These are phyloP conservation scores for Myotis yumanensis DNA, from an alignment of 2,113 vertebrate species.

Conservation along the genomic window DNA sequence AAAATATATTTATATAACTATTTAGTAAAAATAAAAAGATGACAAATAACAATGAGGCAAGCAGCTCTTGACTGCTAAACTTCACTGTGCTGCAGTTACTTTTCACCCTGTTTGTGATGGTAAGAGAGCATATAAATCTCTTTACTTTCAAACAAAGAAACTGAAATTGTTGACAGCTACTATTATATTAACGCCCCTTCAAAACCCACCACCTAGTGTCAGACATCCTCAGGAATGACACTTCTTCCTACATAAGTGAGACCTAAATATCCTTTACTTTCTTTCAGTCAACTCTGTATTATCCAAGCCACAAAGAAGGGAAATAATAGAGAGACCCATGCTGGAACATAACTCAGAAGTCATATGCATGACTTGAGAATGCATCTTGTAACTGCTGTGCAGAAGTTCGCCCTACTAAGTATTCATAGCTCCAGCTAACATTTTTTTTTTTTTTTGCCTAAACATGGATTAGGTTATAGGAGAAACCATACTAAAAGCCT, in stretches of 20 bases:
- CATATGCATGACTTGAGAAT: background rate
- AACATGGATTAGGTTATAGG: background rate
- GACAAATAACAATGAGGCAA: background rate
- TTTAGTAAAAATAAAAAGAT: conserved; percentile 42
- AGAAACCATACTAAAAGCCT: background rate
- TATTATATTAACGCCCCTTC: conserved; percentile 16
- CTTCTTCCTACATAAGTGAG: conserved; percentile 32
- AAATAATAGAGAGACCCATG: background rate
- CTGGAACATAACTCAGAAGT: background rate
- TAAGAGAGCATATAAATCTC: conserved; percentile 21
- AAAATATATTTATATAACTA: background rate
- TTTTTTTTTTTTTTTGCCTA: background rate
- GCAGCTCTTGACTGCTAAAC: background rate
- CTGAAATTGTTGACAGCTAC: conserved; percentile 30
- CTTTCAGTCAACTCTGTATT: background rate
- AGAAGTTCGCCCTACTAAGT: background rate
- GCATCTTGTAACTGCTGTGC: background rate
- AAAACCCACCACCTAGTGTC: conserved; percentile 36
- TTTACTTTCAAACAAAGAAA: conserved; percentile 34
- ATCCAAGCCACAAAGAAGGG: conserved; percentile 28
- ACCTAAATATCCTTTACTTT: conserved; percentile 32
- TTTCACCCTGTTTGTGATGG: conserved; percentile 32
- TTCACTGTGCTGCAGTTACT: background rate
- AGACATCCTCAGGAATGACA: background rate
- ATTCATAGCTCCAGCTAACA: background rate